Evolutionary conservation across 2,888 invertebrate species (phyloP), one percentile per base, ranked within the genome.

Genomic region (Polietes domitor): DNA sequence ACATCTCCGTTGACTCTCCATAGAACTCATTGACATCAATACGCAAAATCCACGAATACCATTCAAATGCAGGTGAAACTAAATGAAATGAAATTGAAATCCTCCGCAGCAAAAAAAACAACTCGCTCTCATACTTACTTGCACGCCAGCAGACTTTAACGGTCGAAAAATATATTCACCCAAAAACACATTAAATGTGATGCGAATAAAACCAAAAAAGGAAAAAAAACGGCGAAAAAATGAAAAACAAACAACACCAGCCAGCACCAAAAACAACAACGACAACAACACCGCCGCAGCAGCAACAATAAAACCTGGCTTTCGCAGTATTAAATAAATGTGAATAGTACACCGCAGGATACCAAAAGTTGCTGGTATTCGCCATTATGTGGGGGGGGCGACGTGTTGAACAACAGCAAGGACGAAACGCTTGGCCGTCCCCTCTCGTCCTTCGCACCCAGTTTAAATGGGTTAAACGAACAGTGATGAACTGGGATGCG

Each of bases 301-400:
- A 43, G 43, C 43, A 43, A 24, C 7, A 68, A 68, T 24, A 68
- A 68, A 68, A 28, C 5, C 61, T 68, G 41, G 12, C 21, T 43
- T 68, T 68, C 43, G 1, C 7, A 43, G 68, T 43, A 43, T 37
- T 21, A 24, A 68, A 41, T 68, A 43, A 68, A 68, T 24, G 41
- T 21, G 68, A 68, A 68, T 41, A 68, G 68, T 5, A 24, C 68
- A 10, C 68, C 68, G n/a, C 68, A 43, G 68, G 68, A 68, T 68
- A 43, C 43, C 68, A 41, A 68, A 68, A 19, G 68, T 68, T 68
- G 43, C 12, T 12, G 24, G 24, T 26, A 58, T 58, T 68, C 68
- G n/a, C 68, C 15, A 43, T n/a, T 24, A 24, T 26, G 26, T 58
- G 26, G 12, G 58, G 24, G 21, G 21, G 4, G 55, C 19, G 24